Conservation (phyloP, 2,113 vertebrate genomes). For the Pogonocichla stellata region DNA sequence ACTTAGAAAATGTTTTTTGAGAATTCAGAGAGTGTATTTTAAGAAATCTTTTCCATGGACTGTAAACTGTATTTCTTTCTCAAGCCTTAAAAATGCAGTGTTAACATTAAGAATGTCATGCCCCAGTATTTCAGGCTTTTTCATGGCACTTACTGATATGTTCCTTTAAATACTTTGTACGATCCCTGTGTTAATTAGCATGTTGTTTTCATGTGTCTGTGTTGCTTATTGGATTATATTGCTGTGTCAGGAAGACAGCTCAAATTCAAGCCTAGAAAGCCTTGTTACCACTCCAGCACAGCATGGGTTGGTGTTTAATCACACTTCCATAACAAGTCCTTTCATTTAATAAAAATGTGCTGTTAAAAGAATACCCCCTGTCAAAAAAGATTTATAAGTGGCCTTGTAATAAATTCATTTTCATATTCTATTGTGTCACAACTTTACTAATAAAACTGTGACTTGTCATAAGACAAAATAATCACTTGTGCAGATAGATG, state of each 20-base stretch:
- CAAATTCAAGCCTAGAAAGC: background rate
- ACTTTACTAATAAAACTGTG: background rate
- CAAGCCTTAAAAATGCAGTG: background rate
- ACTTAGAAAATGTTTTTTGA: background rate
- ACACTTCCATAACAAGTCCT: background rate
- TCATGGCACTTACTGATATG: background rate
- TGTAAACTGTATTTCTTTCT: background rate
- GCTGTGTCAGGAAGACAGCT: background rate
- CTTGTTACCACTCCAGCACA: background rate
- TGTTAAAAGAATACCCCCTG: background rate
- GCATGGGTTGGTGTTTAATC: background rate
- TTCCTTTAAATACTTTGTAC: background rate
- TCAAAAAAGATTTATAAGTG: background rate
- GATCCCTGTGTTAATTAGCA: background rate
- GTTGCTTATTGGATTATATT: background rate
- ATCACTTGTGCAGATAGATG: background rate
- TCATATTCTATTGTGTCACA: background rate
- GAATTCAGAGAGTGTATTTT: background rate
- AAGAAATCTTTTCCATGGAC: background rate
- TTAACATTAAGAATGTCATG: background rate
- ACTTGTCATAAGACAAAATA: background rate
- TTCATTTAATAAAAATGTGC: background rate
- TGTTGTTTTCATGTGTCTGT: background rate
- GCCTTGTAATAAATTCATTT: background rate
- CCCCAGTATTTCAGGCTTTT: background rate